phyloP scores from a whole-genome alignment of 1,140 invertebrate genomes.

The Eufriesea mexicana region DNA sequence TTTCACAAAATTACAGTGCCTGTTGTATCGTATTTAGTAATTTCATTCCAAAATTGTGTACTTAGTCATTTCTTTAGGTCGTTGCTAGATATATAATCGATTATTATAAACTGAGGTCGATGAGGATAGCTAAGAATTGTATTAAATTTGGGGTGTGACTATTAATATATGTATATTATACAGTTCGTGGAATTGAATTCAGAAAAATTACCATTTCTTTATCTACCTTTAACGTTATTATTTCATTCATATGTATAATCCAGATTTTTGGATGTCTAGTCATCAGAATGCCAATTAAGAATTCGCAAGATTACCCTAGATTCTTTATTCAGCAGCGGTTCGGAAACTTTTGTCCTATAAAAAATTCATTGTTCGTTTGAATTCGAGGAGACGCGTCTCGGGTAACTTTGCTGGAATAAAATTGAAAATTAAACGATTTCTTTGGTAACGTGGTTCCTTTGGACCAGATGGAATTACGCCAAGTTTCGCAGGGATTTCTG shows the following conservation, averaged over 20 bases:
- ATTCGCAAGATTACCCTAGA: neutral
- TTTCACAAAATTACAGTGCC: too few species aligned
- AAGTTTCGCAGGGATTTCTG: neutral
- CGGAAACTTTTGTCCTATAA: neutral
- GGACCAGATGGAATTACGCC: too few species aligned
- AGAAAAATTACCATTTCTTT: neutral
- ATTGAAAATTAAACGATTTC: conserved; percentile 2
- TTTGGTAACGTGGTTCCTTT: neutral
- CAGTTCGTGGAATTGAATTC: neutral
- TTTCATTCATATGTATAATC: neutral
- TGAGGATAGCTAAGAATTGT: neutral
- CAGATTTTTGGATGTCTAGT: neutral
- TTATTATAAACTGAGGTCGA: neutral
- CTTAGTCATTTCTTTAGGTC: too few species aligned
- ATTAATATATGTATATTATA: neutral
- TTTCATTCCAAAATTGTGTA: too few species aligned
- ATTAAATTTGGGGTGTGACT: neutral
- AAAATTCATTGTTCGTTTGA: conserved; percentile 1
- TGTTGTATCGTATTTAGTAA: too few species aligned
- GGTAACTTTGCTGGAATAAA: neutral
- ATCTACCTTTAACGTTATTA: neutral
- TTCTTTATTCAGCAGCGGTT: neutral
- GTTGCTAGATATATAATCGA: too few species aligned
- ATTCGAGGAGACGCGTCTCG: neutral
- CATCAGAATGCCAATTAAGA: conserved; percentile 3